Conservation (phyloP, 1,140 invertebrate genomes). For the Manduca sexta region DNA sequence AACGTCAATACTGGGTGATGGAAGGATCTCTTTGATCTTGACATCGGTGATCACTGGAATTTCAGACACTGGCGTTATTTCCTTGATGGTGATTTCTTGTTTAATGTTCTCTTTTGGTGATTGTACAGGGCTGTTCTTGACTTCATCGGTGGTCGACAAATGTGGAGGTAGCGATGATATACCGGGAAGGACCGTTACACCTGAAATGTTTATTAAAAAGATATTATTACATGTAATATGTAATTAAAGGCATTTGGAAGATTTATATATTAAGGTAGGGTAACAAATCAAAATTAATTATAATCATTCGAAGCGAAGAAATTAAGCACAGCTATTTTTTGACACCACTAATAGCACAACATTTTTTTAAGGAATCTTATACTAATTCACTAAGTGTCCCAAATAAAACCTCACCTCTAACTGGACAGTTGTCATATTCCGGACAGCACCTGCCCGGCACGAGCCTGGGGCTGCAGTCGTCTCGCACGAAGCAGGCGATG, state of each 20-base stretch:
- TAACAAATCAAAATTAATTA: no score
- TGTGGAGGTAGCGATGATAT: constrained; percentile 24
- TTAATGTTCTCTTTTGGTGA: constrained; percentile 36
- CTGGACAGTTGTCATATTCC: constrained; percentile 85
- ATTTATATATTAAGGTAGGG: no score
- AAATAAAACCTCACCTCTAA: constrained; percentile 57
- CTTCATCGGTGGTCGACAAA: constrained; percentile 13
- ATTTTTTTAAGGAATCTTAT: no score
- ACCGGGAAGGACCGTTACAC: constrained; percentile 50
- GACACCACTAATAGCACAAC: no score
- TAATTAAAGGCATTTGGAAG: no score
- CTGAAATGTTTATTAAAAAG: constrained; percentile 40
- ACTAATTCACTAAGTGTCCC: background rate
- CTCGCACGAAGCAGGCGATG: constrained; percentile 82
- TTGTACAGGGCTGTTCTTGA: constrained; percentile 15
- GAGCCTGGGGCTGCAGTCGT: constrained; percentile 81
- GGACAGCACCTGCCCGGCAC: constrained; percentile 83
- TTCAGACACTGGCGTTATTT: constrained; percentile 65
- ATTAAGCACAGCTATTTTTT: no score
- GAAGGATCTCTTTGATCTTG: constrained; percentile 66
- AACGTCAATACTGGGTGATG: constrained; percentile 49
- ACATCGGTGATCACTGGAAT: constrained; percentile 64
- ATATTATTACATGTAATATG: background rate
- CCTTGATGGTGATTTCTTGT: constrained; percentile 66
- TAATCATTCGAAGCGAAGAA: no score